These are phyloP conservation scores for Picathartes gymnocephalus DNA, from an alignment of 2,113 vertebrate species.

Conservation along the genomic window DNA sequence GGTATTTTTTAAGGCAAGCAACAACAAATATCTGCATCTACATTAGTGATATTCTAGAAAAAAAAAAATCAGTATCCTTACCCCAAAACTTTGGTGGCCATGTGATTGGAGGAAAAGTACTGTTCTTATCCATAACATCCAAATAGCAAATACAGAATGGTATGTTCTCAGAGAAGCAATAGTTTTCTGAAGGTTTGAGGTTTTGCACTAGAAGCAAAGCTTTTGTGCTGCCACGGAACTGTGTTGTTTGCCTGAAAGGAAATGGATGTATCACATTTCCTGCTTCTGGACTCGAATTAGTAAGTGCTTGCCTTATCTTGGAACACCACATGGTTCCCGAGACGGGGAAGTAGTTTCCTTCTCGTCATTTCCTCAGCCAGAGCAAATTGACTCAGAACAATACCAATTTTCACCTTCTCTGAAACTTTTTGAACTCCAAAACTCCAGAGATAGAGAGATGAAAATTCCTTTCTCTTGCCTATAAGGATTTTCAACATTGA, in stretches of 20 bases:
- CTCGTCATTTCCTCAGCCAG: conserved; percentile 83
- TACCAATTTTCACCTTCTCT: conserved; percentile 40
- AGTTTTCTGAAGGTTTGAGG: conserved; percentile 53
- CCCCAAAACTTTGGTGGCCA: conserved; percentile 80
- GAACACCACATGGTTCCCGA: conserved; percentile 87
- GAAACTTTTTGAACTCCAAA: background rate
- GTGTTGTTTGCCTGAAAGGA: conserved; percentile 87
- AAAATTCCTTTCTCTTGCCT: background rate
- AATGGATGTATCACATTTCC: conserved; percentile 92
- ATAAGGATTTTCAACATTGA: background rate
- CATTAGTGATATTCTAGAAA: background rate
- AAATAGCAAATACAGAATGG: conserved; percentile 36
- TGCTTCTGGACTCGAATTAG: conserved; percentile 93
- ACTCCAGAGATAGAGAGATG: background rate
- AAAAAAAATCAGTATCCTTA: conserved; percentile 63
- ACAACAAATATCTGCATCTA: background rate
- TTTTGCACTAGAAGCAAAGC: conserved; percentile 48
- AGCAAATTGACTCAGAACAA: conserved; percentile 72
- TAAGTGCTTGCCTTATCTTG: conserved; percentile 90
- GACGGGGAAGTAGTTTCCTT: conserved; percentile 84
- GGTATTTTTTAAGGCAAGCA: background rate
- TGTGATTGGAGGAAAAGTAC: conserved; percentile 56
- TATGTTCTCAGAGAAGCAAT: conserved; percentile 41
- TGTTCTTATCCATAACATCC: conserved; percentile 85
- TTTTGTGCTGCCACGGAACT: conserved; percentile 61